Conservation (phyloP, 2,797 vertebrate genomes). For the Bradypus variegatus region DNA sequence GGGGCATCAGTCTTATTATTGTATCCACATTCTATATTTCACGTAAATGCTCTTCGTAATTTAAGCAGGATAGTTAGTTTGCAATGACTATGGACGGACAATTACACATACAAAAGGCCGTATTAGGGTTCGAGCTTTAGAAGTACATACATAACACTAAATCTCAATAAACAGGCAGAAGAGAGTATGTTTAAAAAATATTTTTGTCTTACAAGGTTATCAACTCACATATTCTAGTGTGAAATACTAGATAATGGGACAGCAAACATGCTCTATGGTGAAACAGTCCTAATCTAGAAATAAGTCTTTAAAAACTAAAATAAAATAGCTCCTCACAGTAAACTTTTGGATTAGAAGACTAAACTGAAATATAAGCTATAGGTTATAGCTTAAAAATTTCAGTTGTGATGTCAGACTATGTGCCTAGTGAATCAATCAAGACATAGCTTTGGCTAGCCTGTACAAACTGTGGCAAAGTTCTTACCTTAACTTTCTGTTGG, state of each 20-base stretch:
- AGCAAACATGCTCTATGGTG: neutral
- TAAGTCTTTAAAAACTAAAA: neutral
- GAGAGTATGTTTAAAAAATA: neutral
- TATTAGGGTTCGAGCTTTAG: neutral
- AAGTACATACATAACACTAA: neutral
- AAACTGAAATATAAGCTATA: neutral
- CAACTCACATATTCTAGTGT: neutral
- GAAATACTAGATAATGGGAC: neutral
- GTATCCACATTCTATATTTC: neutral
- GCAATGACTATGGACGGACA: neutral
- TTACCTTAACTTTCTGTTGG: constrained; percentile 76
- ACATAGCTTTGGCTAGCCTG: neutral
- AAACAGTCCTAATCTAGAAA: neutral
- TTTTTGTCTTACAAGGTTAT: neutral
- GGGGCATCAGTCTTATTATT: neutral
- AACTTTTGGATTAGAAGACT: neutral
- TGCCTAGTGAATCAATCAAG: neutral
- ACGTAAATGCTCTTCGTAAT: neutral
- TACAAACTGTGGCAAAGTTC: neutral
- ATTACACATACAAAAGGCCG: neutral
- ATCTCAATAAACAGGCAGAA: neutral
- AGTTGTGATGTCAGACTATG: neutral
- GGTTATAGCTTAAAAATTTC: neutral
- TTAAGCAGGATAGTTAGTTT: neutral
- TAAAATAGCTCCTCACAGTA: neutral